These are phyloP conservation scores for Plebejus melissa DNA, from an alignment of 2,888 invertebrate species.

Conservation along the genomic window DNA sequence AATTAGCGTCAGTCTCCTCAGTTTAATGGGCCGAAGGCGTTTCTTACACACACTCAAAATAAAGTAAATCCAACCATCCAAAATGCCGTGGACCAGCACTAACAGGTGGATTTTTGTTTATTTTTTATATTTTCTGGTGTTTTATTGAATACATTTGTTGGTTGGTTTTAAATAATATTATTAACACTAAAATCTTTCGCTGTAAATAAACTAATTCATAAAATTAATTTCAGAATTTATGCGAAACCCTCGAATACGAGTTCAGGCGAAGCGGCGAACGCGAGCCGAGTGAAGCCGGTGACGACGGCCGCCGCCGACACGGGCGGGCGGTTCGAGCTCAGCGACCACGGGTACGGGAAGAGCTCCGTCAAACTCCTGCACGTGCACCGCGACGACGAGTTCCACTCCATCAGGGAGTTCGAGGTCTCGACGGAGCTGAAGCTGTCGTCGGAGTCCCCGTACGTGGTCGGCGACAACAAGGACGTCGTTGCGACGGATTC, in stretches of 20 bases:
- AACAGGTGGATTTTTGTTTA: slow-evolving; percentile 55
- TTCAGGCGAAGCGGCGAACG: slow-evolving; percentile 45
- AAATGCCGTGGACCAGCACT: slow-evolving; percentile 74
- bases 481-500: slow-evolving; percentile 90
- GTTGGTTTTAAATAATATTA: background rate
- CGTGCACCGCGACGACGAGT: slow-evolving; percentile 82
- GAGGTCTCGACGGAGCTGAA: slow-evolving; percentile 86
- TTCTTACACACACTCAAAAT: slow-evolving; percentile 69
- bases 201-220: background rate
- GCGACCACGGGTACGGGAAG: slow-evolving; percentile 86
- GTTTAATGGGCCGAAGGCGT: slow-evolving; percentile 60
- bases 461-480: slow-evolving; percentile 85
- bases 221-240: slow-evolving; percentile 61
- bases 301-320: slow-evolving; percentile 66
- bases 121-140: background rate
- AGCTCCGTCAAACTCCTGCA: slow-evolving; percentile 86
- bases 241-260: slow-evolving; percentile 72
- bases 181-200: background rate
- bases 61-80: slow-evolving; percentile 54
- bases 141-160: background rate
- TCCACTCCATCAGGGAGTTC: slow-evolving; percentile 85
- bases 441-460: slow-evolving; percentile 84
- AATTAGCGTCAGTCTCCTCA: slow-evolving; percentile 50
- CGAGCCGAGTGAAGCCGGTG: slow-evolving; percentile 39
- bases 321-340: slow-evolving; percentile 79